Percentiles rank a stretch among this genome's conserved stretches.
phyloP scores from a whole-genome alignment of 2,113 vertebrate species.

The Dendrocopos noguchii region DNA sequence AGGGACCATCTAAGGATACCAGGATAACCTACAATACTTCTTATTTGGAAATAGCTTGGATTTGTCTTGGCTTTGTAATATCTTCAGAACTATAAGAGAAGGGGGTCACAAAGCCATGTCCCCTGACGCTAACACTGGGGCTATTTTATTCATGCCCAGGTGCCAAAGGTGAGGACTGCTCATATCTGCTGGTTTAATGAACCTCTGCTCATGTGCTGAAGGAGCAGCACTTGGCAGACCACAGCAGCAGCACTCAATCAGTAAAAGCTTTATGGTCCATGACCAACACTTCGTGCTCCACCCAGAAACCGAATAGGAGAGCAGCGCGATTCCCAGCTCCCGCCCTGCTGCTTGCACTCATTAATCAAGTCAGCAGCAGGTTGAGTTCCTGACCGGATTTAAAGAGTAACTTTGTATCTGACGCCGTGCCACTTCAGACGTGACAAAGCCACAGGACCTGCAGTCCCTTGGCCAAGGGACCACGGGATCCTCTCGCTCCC shows the following conservation, averaged over 20 bases:
- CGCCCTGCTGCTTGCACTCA: background rate
- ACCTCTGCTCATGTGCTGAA: background rate
- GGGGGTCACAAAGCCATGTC: background rate
- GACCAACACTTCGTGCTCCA: conserved; percentile 37
- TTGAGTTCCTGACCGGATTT: background rate
- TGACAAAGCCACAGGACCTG: background rate
- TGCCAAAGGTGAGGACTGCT: background rate
- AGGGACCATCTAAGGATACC: background rate
- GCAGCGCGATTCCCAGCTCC: background rate
- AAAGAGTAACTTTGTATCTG: background rate
- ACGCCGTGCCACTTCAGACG: background rate
- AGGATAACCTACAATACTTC: background rate
- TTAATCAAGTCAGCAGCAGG: conserved; percentile 26
- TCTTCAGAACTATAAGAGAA: background rate
- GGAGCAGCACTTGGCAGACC: background rate
- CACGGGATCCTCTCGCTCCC: accelerated
- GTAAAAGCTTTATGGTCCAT: conserved; percentile 30
- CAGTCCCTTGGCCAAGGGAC: background rate
- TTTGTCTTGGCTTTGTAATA: background rate
- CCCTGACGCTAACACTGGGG: background rate
- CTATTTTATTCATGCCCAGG: background rate
- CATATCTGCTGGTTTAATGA: accelerated
- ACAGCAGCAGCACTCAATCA: background rate
- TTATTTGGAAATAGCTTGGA: background rate
- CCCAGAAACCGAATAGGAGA: conserved; percentile 36